Conservation (phyloP, 2,888 invertebrate genomes). For the Eupithecia exiguata region DNA sequence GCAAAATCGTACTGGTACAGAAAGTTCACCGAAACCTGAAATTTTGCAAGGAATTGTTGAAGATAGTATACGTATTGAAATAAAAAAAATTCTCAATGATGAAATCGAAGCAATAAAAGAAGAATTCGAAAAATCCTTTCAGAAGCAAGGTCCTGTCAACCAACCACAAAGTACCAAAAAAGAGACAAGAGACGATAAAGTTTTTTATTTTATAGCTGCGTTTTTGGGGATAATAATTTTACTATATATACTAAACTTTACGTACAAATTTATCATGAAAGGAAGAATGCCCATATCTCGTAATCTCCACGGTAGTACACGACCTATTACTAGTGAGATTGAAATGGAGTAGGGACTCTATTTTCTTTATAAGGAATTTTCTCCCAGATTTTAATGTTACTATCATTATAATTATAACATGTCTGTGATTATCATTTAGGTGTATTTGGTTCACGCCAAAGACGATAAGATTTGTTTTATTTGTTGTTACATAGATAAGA, state of each 20-base stretch:
- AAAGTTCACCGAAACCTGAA: slow-evolving; percentile 4
- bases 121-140: slow-evolving; percentile 30
- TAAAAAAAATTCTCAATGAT: slow-evolving; percentile 36
- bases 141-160: slow-evolving; percentile 14
- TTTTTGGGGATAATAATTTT: slow-evolving; percentile 33
- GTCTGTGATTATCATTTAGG: too few relatives aligned
- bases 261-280: slow-evolving; percentile 6
- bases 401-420: too few relatives aligned
- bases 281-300: slow-evolving; percentile 1
- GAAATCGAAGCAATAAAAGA: slow-evolving; percentile 36
- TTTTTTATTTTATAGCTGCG: slow-evolving; percentile 39
- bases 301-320: slow-evolving; percentile 23
- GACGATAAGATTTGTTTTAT: too few relatives aligned
- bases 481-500: too few relatives aligned
- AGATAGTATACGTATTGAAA: slow-evolving; percentile 29
- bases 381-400: too few relatives aligned
- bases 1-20: slow-evolving; percentile 12
- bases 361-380: not conserved
- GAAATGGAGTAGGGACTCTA: slow-evolving; percentile 27
- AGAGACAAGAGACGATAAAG: slow-evolving; percentile 18
- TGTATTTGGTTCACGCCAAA: too few relatives aligned
- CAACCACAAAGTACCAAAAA: slow-evolving; percentile 17
- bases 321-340: slow-evolving; percentile 30
- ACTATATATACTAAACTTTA: slow-evolving; percentile 25
- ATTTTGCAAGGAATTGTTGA: not conserved